Evolutionary conservation across 2,888 invertebrate genomes (phyloP).

Genomic region (Rhogogaster chlorosoma): DNA sequence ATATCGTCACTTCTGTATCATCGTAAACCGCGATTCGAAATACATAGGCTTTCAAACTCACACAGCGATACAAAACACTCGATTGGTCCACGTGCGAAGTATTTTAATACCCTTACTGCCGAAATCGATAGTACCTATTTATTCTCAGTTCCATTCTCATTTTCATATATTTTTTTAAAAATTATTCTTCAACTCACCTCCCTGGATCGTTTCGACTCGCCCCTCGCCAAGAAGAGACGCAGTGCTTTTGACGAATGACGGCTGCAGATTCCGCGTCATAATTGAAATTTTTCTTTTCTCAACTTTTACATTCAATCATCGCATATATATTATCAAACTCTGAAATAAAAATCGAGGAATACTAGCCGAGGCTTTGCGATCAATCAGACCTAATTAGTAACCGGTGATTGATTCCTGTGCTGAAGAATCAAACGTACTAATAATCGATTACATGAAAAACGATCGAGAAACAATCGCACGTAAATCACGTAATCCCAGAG

Average conservation of each 20-base stretch:
- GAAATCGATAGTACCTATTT: conserved; percentile 42
- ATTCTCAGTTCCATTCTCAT: conserved; percentile 7
- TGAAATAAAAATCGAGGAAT: background rate
- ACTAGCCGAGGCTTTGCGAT: too few species aligned
- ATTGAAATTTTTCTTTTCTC: background rate
- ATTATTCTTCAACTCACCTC: conserved; percentile 22
- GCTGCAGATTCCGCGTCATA: background rate
- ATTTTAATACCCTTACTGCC: conserved; percentile 52
- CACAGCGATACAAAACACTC: conserved; percentile 47
- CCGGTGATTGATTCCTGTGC: too few species aligned
- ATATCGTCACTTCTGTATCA: background rate
- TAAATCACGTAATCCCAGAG: background rate
- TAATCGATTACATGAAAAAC: too few species aligned
- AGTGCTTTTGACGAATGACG: background rate
- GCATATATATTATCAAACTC: background rate
- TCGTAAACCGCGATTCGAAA: background rate
- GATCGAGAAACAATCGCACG: background rate
- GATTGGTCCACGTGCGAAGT: conserved; percentile 49
- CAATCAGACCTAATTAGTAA: too few species aligned
- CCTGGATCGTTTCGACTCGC: too few species aligned
- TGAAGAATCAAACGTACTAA: too few species aligned
- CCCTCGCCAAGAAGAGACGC: too few species aligned
- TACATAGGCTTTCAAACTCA: conserved; percentile 7
- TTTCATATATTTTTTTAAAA: background rate
- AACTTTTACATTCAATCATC: background rate